Evolutionary conservation across 2,797 vertebrate genomes (phyloP).

Genomic region (Spheniscus humboldti): DNA sequence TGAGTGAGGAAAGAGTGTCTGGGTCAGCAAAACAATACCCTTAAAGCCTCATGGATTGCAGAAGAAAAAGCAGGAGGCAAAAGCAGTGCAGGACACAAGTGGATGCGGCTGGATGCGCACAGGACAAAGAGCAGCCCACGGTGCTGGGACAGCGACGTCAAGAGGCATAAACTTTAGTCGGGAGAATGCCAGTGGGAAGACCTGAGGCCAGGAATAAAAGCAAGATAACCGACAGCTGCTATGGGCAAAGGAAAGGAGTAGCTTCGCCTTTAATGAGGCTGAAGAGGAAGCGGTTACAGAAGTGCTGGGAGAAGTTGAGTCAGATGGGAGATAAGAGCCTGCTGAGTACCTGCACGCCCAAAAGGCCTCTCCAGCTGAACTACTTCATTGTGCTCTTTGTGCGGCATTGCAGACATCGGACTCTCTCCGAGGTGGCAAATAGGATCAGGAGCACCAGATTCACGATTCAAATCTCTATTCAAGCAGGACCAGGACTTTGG

Average conservation of each 20-base stretch:
- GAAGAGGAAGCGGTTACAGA: neutral
- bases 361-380: neutral
- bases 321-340: neutral
- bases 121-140: neutral
- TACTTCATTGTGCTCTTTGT: neutral
- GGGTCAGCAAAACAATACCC: neutral
- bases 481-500: neutral
- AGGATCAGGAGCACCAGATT: neutral
- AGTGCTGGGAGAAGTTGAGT: neutral
- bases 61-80: neutral
- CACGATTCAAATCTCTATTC: neutral
- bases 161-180: neutral
- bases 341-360: neutral
- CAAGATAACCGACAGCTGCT: neutral
- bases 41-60: neutral
- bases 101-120: rapidly evolving
- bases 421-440: neutral
- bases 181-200: neutral
- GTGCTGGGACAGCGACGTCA: neutral
- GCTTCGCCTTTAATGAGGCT: neutral
- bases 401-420: rapidly evolving
- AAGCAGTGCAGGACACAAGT: neutral
- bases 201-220: neutral
- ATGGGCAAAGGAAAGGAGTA: neutral
- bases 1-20: too few species aligned